Conservation (phyloP, 2,888 invertebrate genomes). For the Noctuana brunneofusca region DNA sequence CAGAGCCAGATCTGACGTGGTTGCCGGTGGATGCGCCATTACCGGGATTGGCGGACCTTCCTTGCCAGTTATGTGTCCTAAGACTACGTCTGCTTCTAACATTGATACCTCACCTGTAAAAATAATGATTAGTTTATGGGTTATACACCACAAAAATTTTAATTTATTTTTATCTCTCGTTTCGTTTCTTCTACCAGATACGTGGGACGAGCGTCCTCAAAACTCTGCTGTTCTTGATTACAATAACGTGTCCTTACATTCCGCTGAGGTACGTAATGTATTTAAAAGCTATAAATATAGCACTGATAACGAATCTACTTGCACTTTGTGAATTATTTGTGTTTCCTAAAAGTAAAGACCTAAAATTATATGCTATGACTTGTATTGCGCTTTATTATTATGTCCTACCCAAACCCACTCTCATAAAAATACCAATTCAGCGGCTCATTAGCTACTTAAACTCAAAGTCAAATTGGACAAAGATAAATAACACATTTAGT, state of each 20-base stretch:
- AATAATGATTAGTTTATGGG: neutral
- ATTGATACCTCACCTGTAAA: constrained; percentile 85
- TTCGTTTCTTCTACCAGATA: too few relatives aligned
- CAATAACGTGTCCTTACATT: too few relatives aligned
- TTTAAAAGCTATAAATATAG: too few relatives aligned
- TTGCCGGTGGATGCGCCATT: constrained; percentile 93
- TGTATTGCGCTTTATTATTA: neutral
- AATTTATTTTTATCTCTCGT: too few relatives aligned
- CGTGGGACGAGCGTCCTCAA: too few relatives aligned
- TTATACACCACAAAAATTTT: neutral
- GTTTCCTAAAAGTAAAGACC: too few relatives aligned
- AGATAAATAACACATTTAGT: neutral
- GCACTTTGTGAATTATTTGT: too few relatives aligned
- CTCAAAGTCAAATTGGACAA: neutral
- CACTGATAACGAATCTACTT: too few relatives aligned
- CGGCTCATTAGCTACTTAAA: neutral
- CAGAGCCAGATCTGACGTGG: constrained; percentile 88
- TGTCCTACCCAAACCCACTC: neutral
- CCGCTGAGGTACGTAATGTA: too few relatives aligned
- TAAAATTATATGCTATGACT: neutral
- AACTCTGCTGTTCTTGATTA: too few relatives aligned
- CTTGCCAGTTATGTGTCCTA: constrained; percentile 83
- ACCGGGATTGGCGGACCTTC: constrained; percentile 84
- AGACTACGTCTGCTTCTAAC: constrained; percentile 93
- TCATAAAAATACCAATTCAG: neutral